Evolutionary conservation across 2,113 vertebrate genomes (phyloP).

Genomic region (Centrocercus urophasianus): DNA sequence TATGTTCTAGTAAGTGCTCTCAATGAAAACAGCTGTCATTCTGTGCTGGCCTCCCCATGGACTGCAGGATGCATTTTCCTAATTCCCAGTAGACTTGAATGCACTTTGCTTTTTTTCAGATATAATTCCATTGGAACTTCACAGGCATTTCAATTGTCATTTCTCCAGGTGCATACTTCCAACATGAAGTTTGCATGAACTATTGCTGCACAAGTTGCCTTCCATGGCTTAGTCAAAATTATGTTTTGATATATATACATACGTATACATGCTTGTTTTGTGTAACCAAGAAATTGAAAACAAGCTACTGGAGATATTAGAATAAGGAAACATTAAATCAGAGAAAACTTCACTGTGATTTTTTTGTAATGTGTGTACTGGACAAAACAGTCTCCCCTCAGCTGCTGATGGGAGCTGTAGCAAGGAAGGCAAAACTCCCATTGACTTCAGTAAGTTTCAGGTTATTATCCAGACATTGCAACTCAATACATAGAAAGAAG

Average conservation of each 20-base stretch:
- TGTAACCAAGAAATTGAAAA: neutral
- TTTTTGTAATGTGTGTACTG: neutral
- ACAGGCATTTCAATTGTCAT: neutral
- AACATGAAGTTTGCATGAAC: neutral
- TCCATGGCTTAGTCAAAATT: neutral
- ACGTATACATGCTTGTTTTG: neutral
- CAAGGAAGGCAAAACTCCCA: neutral
- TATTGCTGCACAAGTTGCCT: neutral
- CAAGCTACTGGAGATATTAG: neutral
- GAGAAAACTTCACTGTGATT: neutral
- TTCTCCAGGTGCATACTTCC: neutral
- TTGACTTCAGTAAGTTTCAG: neutral
- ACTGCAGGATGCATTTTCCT: neutral
- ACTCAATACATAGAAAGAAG: neutral
- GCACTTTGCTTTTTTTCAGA: neutral
- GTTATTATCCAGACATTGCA: neutral
- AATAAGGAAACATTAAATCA: neutral
- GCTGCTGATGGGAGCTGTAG: neutral
- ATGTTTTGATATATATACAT: neutral
- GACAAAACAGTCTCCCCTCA: neutral
- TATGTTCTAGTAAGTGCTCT: conserved; percentile 84
- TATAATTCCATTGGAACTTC: neutral
- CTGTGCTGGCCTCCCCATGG: neutral
- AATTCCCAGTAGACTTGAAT: neutral
- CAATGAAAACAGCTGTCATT: neutral